Conservation (phyloP, 2,888 invertebrate genomes). For the Cosmia trapezina region DNA sequence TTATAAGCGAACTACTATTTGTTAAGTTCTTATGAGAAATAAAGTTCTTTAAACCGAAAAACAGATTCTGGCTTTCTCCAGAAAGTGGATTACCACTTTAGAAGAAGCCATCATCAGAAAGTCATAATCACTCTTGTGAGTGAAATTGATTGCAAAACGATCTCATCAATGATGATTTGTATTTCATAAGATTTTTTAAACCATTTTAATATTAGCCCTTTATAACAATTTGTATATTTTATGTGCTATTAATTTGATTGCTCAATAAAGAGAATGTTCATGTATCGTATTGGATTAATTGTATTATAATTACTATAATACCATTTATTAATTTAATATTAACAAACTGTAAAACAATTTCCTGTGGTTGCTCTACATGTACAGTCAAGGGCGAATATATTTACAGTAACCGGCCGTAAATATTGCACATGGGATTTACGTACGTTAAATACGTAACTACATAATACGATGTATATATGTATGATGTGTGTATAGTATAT, state of each 20-base stretch:
- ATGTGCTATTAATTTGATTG: not conserved
- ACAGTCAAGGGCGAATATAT: not conserved
- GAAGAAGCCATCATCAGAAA: too few relatives aligned
- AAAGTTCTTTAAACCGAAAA: too few relatives aligned
- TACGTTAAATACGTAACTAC: too few relatives aligned
- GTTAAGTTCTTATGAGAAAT: too few relatives aligned
- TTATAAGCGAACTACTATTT: too few relatives aligned
- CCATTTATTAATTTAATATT: not conserved
- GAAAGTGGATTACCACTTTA: too few relatives aligned
- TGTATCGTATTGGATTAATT: slow-evolving; percentile 5
- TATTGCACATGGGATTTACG: too few relatives aligned
- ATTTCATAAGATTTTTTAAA: not conserved
- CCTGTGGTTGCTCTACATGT: not conserved
- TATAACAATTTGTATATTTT: not conserved
- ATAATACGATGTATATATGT: too few relatives aligned
- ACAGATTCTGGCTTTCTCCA: not conserved
- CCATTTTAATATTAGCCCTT: not conserved
- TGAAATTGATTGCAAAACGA: not conserved
- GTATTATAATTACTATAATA: not conserved
- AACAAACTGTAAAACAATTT: slow-evolving; percentile 12
- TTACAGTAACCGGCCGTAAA: too few relatives aligned
- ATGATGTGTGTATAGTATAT: too few relatives aligned
- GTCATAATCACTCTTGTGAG: too few relatives aligned
- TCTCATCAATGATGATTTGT: not conserved
- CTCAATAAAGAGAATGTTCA: slow-evolving; percentile 4